Conservation (phyloP, 2,888 invertebrate species). For the Hemaris fuciformis region DNA sequence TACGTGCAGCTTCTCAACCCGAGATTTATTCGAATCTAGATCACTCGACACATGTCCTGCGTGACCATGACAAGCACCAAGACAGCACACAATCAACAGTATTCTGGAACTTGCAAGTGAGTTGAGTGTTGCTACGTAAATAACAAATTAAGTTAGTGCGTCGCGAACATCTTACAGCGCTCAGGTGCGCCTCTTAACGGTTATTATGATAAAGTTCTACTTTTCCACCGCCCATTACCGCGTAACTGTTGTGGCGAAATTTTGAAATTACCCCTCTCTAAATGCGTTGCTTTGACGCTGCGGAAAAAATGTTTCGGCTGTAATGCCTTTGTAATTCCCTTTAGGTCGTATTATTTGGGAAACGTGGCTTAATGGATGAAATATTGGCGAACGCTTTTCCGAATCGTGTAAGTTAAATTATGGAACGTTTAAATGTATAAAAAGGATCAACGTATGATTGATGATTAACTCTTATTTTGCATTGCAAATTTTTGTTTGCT, state of each 20-base stretch:
- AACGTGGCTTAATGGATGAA: neutral
- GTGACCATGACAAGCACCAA: no score
- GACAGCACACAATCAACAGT: neutral
- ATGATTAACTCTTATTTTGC: neutral
- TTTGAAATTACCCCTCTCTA: constrained; percentile 30
- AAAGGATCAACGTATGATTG: neutral
- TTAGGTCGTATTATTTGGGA: neutral
- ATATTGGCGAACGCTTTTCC: neutral
- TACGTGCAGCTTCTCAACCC: no score
- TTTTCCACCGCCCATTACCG: constrained; percentile 41
- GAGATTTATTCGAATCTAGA: no score
- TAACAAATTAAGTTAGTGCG: constrained; percentile 39
- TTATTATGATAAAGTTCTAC: constrained; percentile 57
- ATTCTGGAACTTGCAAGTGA: neutral
- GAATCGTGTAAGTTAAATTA: neutral
- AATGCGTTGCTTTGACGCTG: neutral
- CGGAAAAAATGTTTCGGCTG: neutral
- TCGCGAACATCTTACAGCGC: constrained; percentile 34
- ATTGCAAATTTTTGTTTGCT: neutral
- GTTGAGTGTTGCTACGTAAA: constrained; percentile 24
- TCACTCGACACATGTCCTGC: no score
- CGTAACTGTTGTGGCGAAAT: constrained; percentile 27
- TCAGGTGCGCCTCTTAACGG: constrained; percentile 53
- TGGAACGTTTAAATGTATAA: neutral
- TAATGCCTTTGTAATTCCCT: neutral